These are phyloP conservation scores for Sphecodes monilicornis DNA, from an alignment of 2,888 invertebrate genomes.

Conservation along the genomic window DNA sequence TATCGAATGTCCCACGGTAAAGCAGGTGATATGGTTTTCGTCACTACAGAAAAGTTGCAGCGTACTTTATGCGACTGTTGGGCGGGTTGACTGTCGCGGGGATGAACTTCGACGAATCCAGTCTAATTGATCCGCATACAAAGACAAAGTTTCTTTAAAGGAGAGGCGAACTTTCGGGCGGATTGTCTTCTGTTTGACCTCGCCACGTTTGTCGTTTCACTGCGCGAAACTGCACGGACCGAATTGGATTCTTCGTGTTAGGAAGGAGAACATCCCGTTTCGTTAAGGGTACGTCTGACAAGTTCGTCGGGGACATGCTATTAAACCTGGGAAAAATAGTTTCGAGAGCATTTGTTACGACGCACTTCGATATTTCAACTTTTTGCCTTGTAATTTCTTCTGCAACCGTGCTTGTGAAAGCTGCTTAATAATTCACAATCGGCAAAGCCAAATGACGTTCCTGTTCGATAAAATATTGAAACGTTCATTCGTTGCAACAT, in stretches of 20 bases:
- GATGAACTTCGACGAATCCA: constrained; percentile 72
- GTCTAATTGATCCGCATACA: constrained; percentile 77
- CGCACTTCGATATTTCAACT: neutral
- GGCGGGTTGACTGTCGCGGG: constrained; percentile 55
- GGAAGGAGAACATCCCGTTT: neutral
- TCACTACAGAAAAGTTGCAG: constrained; percentile 58
- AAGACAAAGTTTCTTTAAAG: constrained; percentile 67
- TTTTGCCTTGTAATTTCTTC: neutral
- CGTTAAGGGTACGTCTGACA: constrained; percentile 23
- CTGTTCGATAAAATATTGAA: neutral
- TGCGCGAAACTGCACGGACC: constrained; percentile 40
- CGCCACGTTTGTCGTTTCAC: constrained; percentile 57
- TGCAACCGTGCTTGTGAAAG: neutral
- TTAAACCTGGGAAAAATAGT: neutral
- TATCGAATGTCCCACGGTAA: neutral
- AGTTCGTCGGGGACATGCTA: neutral
- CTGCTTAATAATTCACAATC: neutral
- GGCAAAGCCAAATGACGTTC: neutral
- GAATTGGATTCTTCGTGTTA: constrained; percentile 48
- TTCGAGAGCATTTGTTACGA: neutral
- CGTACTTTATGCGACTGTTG: constrained; percentile 52
- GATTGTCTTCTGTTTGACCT: constrained; percentile 72
- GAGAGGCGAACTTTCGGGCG: constrained; percentile 68
- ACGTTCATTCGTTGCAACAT: neutral
- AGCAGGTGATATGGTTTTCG: constrained; percentile 48